Conservation (phyloP, 2,797 vertebrate species). For the Molothrus ater region DNA sequence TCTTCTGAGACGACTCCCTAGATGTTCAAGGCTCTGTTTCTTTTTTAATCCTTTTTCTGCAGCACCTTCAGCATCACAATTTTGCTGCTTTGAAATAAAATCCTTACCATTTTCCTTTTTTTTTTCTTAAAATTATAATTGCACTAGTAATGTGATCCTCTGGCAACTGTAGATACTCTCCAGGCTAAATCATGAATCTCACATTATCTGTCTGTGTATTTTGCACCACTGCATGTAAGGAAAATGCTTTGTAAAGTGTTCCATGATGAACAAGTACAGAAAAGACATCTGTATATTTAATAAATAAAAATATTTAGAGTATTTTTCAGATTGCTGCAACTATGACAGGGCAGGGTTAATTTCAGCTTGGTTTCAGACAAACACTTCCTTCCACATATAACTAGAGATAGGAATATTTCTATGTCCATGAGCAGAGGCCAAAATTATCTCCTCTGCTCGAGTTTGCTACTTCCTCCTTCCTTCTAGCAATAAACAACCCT, state of each 20-base stretch:
- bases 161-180: neutral
- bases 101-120: neutral
- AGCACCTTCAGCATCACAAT: neutral
- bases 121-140: neutral
- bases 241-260: neutral
- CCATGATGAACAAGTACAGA: neutral
- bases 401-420: neutral
- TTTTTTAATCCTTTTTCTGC: neutral
- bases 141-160: neutral
- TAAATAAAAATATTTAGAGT: neutral
- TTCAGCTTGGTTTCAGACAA: neutral
- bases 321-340: neutral
- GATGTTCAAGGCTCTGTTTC: neutral
- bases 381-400: neutral
- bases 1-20: neutral
- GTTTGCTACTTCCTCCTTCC: neutral
- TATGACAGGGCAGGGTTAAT: neutral
- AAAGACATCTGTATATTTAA: neutral
- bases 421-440: neutral
- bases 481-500: conserved; percentile 10
- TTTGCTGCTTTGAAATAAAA: neutral
- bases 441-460: neutral
- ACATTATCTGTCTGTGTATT: neutral
- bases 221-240: neutral
- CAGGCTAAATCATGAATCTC: neutral